Conservation (phyloP, 2,888 invertebrate species). For the Theretra japonica region DNA sequence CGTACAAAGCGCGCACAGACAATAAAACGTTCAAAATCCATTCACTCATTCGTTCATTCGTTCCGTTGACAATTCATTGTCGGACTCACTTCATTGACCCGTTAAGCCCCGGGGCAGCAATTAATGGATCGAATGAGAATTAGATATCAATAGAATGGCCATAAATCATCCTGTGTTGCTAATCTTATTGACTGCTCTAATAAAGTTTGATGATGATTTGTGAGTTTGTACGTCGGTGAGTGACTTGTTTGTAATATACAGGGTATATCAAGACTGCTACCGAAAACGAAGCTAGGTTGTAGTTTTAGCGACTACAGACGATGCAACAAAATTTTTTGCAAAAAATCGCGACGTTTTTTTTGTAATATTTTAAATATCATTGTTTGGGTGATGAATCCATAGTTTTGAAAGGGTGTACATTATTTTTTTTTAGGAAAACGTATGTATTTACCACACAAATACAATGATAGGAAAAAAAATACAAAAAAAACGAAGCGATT, state of each 20-base stretch:
- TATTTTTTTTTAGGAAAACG: too few species aligned
- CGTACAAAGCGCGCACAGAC: constrained; percentile 17
- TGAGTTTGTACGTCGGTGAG: neutral
- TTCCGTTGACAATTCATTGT: constrained; percentile 25
- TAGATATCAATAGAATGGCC: constrained; percentile 9
- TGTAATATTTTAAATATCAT: too few species aligned
- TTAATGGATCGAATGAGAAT: constrained; percentile 17
- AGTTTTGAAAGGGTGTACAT: too few species aligned
- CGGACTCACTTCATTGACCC: constrained; percentile 18
- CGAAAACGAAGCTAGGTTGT: too few species aligned
- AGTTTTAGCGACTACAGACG: too few species aligned
- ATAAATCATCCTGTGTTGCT: neutral
- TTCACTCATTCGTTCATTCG: constrained; percentile 27
- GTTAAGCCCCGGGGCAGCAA: constrained; percentile 14
- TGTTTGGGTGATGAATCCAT: too few species aligned
- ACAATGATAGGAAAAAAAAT: too few species aligned
- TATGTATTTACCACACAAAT: too few species aligned
- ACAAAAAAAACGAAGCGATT: too few species aligned
- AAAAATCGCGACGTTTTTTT: too few species aligned
- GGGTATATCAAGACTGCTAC: too few species aligned
- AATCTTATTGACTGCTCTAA: constrained; percentile 3
- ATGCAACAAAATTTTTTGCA: too few species aligned
- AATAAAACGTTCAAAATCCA: constrained; percentile 20
- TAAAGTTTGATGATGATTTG: neutral
- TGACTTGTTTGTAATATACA: neutral